Conservation (phyloP, 2,888 invertebrate species). For the Cephalotes varians region DNA sequence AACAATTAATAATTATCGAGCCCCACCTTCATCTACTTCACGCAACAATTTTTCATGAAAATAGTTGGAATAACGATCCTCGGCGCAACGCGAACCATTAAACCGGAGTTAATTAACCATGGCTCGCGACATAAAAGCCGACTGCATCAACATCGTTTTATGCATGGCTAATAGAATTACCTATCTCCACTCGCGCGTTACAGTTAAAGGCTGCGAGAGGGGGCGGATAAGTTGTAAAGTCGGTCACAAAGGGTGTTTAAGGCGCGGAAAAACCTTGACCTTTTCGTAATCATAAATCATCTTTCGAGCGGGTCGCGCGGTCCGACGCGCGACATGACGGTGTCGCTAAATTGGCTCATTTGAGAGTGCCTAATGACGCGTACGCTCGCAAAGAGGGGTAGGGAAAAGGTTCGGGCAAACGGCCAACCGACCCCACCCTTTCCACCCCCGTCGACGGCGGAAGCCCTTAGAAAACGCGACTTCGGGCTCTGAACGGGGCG, state of each 20-base stretch:
- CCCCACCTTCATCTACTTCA: not conserved
- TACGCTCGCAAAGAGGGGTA: slow-evolving; percentile 36
- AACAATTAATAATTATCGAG: slow-evolving; percentile 12
- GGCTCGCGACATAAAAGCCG: slow-evolving; percentile 37
- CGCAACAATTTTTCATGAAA: slow-evolving; percentile 25
- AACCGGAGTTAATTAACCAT: slow-evolving; percentile 49
- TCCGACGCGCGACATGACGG: slow-evolving; percentile 1
- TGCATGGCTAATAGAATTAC: slow-evolving; percentile 46
- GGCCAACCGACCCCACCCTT: not conserved
- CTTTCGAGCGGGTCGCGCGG: slow-evolving; percentile 18
- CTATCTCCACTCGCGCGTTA: slow-evolving; percentile 39
- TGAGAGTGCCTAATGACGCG: slow-evolving; percentile 48
- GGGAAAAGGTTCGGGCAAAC: slow-evolving; percentile 48
- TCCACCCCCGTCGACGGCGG: slow-evolving; percentile 1
- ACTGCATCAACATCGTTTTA: slow-evolving; percentile 38
- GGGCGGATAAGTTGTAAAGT: slow-evolving; percentile 18
- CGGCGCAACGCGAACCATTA: slow-evolving; percentile 36
- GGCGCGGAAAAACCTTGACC: slow-evolving; percentile 40
- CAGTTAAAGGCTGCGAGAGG: not conserved
- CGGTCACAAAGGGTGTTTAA: slow-evolving; percentile 42
- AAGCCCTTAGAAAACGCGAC: slow-evolving; percentile 14
- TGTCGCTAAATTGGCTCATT: slow-evolving; percentile 44
- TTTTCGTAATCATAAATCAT: slow-evolving; percentile 36
- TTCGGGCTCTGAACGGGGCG: not conserved
- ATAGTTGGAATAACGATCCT: slow-evolving; percentile 31